Base-by-base conservation (phyloP, 2,797 vertebrate species). In the Macrochelys suwanniensis region DNA sequence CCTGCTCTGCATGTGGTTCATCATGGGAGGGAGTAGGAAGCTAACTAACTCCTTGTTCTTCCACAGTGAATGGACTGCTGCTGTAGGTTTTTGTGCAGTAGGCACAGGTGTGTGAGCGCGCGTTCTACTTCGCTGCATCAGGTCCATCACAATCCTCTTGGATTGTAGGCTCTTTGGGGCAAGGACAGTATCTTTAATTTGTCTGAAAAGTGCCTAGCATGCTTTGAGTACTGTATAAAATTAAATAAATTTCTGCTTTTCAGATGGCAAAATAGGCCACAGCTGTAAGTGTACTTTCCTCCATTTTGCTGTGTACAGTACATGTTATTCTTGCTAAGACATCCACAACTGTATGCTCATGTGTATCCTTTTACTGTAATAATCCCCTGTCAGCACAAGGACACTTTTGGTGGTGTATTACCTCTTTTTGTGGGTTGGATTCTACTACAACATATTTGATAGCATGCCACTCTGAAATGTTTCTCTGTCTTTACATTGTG, bases 41-140 rank as follows among this genome's bases (percentile, higher is more conserved):
- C 45, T 47, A 28, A 49, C 74, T n/a, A n/a, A 49, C 13, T 47
- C 12, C 45, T 8, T 42, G 33, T n/a, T 89, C 15, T 21, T 53
- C 53, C 31, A 5, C 51, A 65, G 26, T 1, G 1, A 3, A 26
- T 54, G 11, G 23, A 7, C 23, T 9, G 42, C 17, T 71, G 68
- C 57, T 28, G 84, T 9, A 5, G 0, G 0, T 28, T 37, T 56
- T 45, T 5, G 17, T 5, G 4, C 1, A 77, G 45, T 26, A 19
- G 84, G 53, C 56, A 47, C 4, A 71, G 21, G 10, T 37, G 65
- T 37, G n/a, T 37, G 65, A 19, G 59, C 8, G 23, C 42, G 65
- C 9, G 37, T 25, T 71, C 65, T 42, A 25, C 37, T 42, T 71
- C 10, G 21, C 10, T 42, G 9, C 65, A 71, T 71, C 65, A 71